Base-by-base conservation (phyloP, 2,113 vertebrate species). In the Symphodus melops region DNA sequence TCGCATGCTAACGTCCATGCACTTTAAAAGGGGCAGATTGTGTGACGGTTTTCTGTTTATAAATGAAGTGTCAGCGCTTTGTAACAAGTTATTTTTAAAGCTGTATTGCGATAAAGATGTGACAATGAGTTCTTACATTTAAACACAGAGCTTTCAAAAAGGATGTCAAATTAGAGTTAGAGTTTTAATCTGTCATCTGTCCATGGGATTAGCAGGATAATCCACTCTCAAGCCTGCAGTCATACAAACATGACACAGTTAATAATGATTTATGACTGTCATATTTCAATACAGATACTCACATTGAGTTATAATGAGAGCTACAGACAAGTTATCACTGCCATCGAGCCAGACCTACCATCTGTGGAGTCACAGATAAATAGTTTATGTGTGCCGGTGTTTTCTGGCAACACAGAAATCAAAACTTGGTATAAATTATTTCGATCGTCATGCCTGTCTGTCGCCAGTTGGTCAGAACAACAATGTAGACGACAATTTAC, bases 121-220 rank as follows among this genome's bases (percentile, higher is more conserved):
- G n/a, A 6, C 6, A 7, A 33, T 48, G 14, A 51, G 19, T 51
- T n/a, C 3, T 51, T 8, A 51, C 8, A 20, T 51, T 19, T 17
- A 20, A 51, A n/a, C 7, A 48, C 16, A 41, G 3, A 20, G 19
- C 28, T 9, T 20, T 54, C 20, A 10, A 12, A 36, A 48, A 54
- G 17, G 53, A 59, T 54, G 17, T 6, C 14, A 33, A 79, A 48
- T 51, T 48, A 14, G 4, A 25, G 25, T 25, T n/a, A 48, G 63
- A 61, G 65, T 68, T 79, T 79, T 62, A 72, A 62, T 79, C 54
- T 73, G 76, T 36, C 28, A 62, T 41, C 37, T 39, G 62, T 72
- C 41, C 67, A 60, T 16, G 28, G 4, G 57, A 68, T 33, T n/a
- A 46, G 41, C 72, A 23, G 48, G 37, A 58, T 83, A 80, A 74